Conservation (phyloP, 2,113 vertebrate species). For the Trematocara macrostoma region DNA sequence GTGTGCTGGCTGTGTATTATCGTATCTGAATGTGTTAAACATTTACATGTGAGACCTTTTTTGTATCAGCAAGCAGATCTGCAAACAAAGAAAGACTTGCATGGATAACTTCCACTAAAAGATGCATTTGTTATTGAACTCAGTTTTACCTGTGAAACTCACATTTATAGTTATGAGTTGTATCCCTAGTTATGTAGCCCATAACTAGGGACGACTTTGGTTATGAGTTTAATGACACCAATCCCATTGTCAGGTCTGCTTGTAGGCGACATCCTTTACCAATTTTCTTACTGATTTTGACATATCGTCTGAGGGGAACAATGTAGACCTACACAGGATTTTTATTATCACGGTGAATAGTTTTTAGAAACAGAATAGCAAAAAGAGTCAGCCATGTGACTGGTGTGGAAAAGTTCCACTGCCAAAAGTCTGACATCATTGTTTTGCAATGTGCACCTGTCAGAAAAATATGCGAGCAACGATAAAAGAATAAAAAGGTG, state of each 20-base stretch:
- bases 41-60: background rate
- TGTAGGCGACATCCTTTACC: background rate
- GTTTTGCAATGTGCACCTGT: background rate
- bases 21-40: background rate
- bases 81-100: background rate
- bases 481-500: background rate
- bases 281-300: background rate
- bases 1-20: background rate
- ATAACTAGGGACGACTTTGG: background rate
- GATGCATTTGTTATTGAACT: background rate
- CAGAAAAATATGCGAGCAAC: background rate
- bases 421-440: background rate
- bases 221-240: background rate
- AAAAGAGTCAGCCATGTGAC: background rate
- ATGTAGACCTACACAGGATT: background rate
- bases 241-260: background rate
- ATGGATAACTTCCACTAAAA: background rate
- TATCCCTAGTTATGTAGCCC: background rate
- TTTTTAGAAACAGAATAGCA: background rate
- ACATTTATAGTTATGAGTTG: background rate
- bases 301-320: background rate
- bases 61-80: background rate
- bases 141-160: background rate
- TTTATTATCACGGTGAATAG: background rate
- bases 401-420: background rate